Evolutionary conservation across 2,888 invertebrate genomes (phyloP).

Genomic region (Campoplex nolae): DNA sequence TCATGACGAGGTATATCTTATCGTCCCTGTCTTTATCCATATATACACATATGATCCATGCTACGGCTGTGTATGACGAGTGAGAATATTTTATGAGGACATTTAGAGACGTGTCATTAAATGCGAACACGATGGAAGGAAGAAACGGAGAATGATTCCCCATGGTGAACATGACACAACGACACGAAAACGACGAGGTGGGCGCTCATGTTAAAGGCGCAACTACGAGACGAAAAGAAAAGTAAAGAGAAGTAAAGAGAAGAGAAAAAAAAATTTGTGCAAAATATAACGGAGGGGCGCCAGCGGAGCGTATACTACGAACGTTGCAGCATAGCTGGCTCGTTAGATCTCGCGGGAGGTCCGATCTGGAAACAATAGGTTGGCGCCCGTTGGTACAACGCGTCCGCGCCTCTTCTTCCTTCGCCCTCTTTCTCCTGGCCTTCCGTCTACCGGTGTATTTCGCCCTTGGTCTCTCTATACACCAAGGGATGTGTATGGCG

Average conservation of each 20-base stretch:
- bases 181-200: constrained; percentile 57
- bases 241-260: constrained; percentile 64
- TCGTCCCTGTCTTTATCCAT: neutral
- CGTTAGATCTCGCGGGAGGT: constrained; percentile 78
- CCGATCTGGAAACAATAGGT: constrained; percentile 78
- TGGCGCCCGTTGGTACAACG: constrained; percentile 74
- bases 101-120: constrained; percentile 67
- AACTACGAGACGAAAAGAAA: constrained; percentile 48
- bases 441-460: constrained; percentile 41
- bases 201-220: constrained; percentile 55
- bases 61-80: constrained; percentile 53
- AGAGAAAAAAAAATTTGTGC: constrained; percentile 47
- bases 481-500: constrained; percentile 37
- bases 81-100: constrained; percentile 67
- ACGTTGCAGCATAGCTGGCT: constrained; percentile 69
- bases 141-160: constrained; percentile 55
- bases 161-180: constrained; percentile 61
- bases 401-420: constrained; percentile 46
- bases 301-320: constrained; percentile 16
- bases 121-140: constrained; percentile 45
- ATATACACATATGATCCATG: neutral
- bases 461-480: constrained; percentile 50
- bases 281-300: constrained; percentile 59
- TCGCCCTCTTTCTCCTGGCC: constrained; percentile 33
- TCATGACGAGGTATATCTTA: constrained; percentile 20